Evolutionary conservation across 2,797 vertebrate species (phyloP).

Genomic region (Eulemur coronatus): DNA sequence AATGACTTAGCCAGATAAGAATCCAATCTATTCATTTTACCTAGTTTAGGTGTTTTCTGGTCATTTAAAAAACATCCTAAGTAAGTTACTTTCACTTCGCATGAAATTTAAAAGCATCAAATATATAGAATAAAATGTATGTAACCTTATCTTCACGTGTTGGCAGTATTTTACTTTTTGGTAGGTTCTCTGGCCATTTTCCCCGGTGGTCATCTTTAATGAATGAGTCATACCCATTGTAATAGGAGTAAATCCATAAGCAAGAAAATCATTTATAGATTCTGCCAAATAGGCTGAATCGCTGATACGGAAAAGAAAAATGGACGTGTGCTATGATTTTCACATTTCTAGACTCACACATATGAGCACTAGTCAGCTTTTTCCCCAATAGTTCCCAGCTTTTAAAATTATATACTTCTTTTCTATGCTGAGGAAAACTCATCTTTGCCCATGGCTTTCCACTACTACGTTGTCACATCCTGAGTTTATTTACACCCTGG

Average conservation of each 20-base stretch:
- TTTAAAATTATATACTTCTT: conserved; percentile 65
- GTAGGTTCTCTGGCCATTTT: background rate
- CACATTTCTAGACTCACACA: background rate
- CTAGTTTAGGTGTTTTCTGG: background rate
- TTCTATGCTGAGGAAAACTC: conserved; percentile 67
- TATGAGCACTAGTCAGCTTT: conserved; percentile 42
- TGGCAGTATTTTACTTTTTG: background rate
- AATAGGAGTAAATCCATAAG: background rate
- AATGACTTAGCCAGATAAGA: background rate
- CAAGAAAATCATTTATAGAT: background rate
- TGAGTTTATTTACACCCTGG: conserved; percentile 47
- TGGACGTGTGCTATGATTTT: background rate
- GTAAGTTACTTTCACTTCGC: background rate
- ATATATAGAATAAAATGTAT: background rate
- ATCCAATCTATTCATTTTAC: background rate
- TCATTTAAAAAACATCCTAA: background rate
- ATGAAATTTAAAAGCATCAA: background rate
- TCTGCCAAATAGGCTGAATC: background rate
- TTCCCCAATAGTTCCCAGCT: conserved; percentile 43
- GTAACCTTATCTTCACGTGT: background rate
- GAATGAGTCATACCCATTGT: background rate
- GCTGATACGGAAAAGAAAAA: background rate
- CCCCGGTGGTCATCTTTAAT: background rate
- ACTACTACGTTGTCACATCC: conserved; percentile 36
- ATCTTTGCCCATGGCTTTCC: conserved; percentile 45